These are phyloP conservation scores for Lycophotia porphyrea DNA, from an alignment of 2,888 invertebrate species.

Conservation along the genomic window DNA sequence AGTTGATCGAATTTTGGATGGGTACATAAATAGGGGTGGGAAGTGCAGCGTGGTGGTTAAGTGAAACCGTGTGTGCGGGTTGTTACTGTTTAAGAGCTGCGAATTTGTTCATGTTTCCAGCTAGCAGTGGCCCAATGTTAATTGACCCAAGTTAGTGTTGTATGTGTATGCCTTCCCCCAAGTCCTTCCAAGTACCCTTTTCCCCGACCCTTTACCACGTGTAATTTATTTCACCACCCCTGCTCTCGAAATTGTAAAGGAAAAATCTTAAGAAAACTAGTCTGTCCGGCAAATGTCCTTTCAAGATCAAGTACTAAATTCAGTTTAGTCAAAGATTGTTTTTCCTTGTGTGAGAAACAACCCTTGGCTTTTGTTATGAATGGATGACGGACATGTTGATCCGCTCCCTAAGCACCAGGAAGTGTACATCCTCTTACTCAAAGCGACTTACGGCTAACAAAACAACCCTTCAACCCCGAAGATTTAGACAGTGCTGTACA, in stretches of 20 bases:
- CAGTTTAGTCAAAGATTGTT: background rate
- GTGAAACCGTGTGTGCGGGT: background rate
- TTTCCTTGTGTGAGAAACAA: background rate
- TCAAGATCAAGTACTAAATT: background rate
- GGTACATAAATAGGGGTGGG: slow-evolving; percentile 24
- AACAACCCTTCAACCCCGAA: slow-evolving; percentile 15
- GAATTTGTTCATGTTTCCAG: background rate
- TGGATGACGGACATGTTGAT: slow-evolving; percentile 6
- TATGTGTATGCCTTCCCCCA: background rate
- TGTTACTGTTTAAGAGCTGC: background rate
- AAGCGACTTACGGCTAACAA: slow-evolving; percentile 14
- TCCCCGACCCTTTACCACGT: background rate
- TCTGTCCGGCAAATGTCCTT: background rate
- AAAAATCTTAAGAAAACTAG: background rate
- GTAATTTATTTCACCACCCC: background rate
- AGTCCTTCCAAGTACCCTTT: background rate
- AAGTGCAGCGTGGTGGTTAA: background rate
- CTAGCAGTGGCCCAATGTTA: background rate
- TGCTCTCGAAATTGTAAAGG: background rate
- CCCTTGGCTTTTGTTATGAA: background rate
- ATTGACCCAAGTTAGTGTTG: background rate
- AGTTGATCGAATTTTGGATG: slow-evolving; percentile 49
- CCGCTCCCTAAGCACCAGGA: background rate
- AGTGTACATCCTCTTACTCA: background rate
- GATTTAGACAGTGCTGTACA: slow-evolving; percentile 18